Percentiles rank a stretch among this genome's conserved stretches.
These are phyloP conservation scores for Linurgus olivaceus DNA, from an alignment of 2,797 vertebrate genomes.

Conservation along the genomic window DNA sequence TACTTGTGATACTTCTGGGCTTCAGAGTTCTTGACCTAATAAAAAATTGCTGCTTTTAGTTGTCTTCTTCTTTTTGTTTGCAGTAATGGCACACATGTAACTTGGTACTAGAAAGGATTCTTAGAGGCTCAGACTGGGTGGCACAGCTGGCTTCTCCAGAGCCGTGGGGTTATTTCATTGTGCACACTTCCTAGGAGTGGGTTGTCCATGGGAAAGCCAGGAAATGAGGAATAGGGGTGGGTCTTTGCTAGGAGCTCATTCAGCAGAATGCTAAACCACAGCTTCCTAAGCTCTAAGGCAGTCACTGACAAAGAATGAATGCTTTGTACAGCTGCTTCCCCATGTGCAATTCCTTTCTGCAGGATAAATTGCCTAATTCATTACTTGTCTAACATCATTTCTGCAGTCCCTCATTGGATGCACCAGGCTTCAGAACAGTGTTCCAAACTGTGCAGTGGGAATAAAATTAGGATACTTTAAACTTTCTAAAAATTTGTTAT, in stretches of 20 bases:
- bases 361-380: slow-evolving; percentile 12
- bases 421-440: not conserved
- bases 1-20: not conserved
- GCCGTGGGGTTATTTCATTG: not conserved
- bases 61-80: not conserved
- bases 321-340: not conserved
- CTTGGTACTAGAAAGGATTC: not conserved
- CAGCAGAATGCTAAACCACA: slow-evolving; percentile 50
- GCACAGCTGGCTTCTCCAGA: not conserved
- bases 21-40: not conserved
- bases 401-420: not conserved
- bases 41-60: not conserved
- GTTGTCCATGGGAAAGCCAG: not conserved
- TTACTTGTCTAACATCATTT: not conserved
- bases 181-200: not conserved
- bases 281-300: slow-evolving; percentile 41
- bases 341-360: not conserved
- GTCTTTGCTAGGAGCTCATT: slow-evolving; percentile 17
- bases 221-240: slow-evolving; percentile 29
- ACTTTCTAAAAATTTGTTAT: not conserved
- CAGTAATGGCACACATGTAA: not conserved
- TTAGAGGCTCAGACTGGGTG: not conserved
- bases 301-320: slow-evolving; percentile 29
- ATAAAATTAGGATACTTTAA: not conserved
- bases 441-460: not conserved